Evolutionary conservation across 2,113 vertebrate species (phyloP), one percentile per base, ranked within the genome.

Genomic region (Indri indri): DNA sequence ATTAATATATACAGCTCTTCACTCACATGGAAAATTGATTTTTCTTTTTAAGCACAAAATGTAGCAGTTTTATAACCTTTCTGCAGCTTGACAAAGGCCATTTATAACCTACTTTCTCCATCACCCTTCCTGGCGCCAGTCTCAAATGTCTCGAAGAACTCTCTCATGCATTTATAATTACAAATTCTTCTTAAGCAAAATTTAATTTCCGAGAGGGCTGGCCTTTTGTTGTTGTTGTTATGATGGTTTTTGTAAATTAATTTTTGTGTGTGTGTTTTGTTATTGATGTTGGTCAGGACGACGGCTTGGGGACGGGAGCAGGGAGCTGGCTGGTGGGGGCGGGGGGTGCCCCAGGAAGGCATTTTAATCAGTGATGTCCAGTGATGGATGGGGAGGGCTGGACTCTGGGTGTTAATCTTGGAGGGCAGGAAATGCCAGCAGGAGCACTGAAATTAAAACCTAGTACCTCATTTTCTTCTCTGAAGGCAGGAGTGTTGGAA

Each of bases 131-230:
- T 14, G 13, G 92, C 73, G 80, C 96, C 87, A 81, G 96, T 91
- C 97, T 90, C 97, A 96, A 98, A 97, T 97, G 95, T 97, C 97
- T 96, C 84, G 12, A 95, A 93, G 97, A 98, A 98, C 94, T 98
- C 95, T 92, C 59, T 96, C 95, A 42, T 97, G 97, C 97, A 97
- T 98, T 98, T 97, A 98, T 99, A 98, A 99, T 99, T 99, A 98
- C 4, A 6, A 97, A 96, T 98, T 94, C 89, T 87, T 98, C 85
- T 95, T 79, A 61, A 90, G 57, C 73, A 89, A 97, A 97, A 98
- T 98, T 98, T 98, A 97, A 98, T 98, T 98, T 98, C 95, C 95
- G 96, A 87, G 97, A 98, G 95, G 96, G 70, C 70, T 98, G 96
- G 95, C 96, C 96, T 98, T 97, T 93, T 94, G 9, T 94, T 86